A percentile compares a stretch with the other conserved stretches of the same genome.
Evolutionary conservation across 2,797 vertebrate species (phyloP).

Genomic region (Tenualosa ilisha): DNA sequence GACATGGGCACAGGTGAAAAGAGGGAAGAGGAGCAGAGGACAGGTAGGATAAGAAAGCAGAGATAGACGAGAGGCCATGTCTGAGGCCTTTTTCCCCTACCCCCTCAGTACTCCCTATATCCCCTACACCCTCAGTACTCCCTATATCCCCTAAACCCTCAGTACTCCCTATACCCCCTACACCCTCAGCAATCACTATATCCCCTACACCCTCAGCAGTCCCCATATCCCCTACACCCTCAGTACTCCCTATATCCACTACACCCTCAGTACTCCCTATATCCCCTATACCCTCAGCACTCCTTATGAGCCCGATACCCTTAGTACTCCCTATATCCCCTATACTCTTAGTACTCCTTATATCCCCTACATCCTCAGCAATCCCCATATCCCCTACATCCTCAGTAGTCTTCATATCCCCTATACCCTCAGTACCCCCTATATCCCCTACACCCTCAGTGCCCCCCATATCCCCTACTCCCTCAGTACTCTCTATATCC

Average conservation of each 20-base stretch:
- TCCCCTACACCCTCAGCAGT: too few relatives aligned
- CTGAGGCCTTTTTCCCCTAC: background rate
- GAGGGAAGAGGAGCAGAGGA: background rate
- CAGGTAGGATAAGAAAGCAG: background rate
- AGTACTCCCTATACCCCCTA: background rate
- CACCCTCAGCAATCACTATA: too few relatives aligned
- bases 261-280: too few relatives aligned
- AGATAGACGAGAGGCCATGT: background rate
- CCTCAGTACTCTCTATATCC: background rate
- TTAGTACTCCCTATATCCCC: background rate
- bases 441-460: too few relatives aligned
- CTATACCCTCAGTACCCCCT: too few relatives aligned
- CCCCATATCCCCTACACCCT: too few relatives aligned
- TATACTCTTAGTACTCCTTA: background rate
- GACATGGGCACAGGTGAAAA: background rate
- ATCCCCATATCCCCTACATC: background rate
- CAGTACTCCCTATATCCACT: too few relatives aligned
- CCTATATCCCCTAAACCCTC: background rate
- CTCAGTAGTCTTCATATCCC: too few relatives aligned
- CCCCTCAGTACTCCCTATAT: background rate
- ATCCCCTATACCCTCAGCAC: too few relatives aligned
- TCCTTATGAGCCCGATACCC: background rate
- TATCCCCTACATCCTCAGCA: background rate
- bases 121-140: background rate
- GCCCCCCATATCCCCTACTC: background rate